phyloP scores from a whole-genome alignment of 1,140 invertebrate species.

The Lasioglossum albipes region DNA sequence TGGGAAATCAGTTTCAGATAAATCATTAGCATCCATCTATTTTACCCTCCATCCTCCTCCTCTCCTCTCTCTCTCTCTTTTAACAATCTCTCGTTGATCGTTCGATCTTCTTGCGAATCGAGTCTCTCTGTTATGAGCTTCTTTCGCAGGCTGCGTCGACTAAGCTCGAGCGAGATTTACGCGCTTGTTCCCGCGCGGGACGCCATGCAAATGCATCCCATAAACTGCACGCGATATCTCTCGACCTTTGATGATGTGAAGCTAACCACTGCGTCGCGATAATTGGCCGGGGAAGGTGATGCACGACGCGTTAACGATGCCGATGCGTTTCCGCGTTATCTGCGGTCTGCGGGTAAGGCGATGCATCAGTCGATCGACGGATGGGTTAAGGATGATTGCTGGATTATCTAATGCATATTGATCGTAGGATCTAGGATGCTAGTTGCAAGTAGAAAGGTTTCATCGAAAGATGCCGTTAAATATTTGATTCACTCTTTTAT shows the following conservation, averaged over 20 bases:
- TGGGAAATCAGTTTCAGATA: constrained; percentile 63
- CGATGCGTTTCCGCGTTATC: constrained; percentile 9
- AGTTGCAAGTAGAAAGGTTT: too few species aligned
- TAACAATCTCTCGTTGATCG: background rate
- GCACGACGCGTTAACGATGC: constrained; percentile 26
- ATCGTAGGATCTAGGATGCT: too few species aligned
- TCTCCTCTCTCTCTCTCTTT: background rate
- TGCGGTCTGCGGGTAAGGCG: background rate
- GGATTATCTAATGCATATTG: background rate
- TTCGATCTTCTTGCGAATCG: background rate
- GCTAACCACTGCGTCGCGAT: constrained; percentile 45
- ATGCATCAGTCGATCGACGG: too few species aligned
- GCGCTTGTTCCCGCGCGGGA: constrained; percentile 25
- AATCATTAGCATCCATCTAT: constrained; percentile 43
- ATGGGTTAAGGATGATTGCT: too few species aligned
- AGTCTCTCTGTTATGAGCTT: constrained; percentile 5
- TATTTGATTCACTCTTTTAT: too few species aligned
- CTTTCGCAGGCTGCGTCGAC: constrained; percentile 21
- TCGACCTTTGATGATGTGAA: constrained; percentile 46
- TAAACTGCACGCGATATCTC: constrained; percentile 20
- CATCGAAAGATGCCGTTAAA: too few species aligned
- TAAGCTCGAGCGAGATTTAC: constrained; percentile 45
- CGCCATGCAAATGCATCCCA: constrained; percentile 35
- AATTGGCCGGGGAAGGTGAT: constrained; percentile 52
- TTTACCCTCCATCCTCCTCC: background rate